Evolutionary conservation across 2,888 invertebrate species (phyloP).

Genomic region (Nemotelus nigrinus): DNA sequence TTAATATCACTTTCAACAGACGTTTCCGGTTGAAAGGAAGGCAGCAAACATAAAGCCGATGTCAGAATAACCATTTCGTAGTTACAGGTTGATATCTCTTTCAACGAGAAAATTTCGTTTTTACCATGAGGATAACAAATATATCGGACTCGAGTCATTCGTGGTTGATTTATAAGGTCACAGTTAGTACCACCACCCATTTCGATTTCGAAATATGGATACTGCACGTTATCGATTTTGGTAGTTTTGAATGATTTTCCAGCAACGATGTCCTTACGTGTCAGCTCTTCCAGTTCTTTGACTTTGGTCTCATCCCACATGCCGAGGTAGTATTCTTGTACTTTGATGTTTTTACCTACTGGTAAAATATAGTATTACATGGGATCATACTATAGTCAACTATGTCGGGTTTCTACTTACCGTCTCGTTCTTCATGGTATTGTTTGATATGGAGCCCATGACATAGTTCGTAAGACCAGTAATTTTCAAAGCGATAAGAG

Average conservation of each 20-base stretch:
- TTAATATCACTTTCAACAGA: slow-evolving; percentile 80
- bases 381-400: not conserved
- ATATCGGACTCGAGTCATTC: slow-evolving; percentile 84
- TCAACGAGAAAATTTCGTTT: slow-evolving; percentile 91
- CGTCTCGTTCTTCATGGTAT: slow-evolving; percentile 95
- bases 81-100: slow-evolving; percentile 93
- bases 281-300: slow-evolving; percentile 67
- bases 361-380: slow-evolving; percentile 52
- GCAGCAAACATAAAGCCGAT: slow-evolving; percentile 87
- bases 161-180: slow-evolving; percentile 86
- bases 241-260: slow-evolving; percentile 71
- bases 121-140: slow-evolving; percentile 90
- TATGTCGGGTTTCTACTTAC: slow-evolving; percentile 56
- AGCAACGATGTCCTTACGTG: slow-evolving; percentile 66
- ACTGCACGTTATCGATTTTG: slow-evolving; percentile 86
- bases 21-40: slow-evolving; percentile 83
- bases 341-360: slow-evolving; percentile 76
- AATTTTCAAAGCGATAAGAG: slow-evolving; percentile 86
- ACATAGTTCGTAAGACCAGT: slow-evolving; percentile 97
- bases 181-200: slow-evolving; percentile 92
- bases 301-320: slow-evolving; percentile 76
- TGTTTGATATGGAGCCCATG: slow-evolving; percentile 92
- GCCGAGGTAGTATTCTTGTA: slow-evolving; percentile 88
- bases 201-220: slow-evolving; percentile 88
- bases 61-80: slow-evolving; percentile 93